Conservation (phyloP, 2,888 invertebrate genomes). For the Eucera pruinosa region DNA sequence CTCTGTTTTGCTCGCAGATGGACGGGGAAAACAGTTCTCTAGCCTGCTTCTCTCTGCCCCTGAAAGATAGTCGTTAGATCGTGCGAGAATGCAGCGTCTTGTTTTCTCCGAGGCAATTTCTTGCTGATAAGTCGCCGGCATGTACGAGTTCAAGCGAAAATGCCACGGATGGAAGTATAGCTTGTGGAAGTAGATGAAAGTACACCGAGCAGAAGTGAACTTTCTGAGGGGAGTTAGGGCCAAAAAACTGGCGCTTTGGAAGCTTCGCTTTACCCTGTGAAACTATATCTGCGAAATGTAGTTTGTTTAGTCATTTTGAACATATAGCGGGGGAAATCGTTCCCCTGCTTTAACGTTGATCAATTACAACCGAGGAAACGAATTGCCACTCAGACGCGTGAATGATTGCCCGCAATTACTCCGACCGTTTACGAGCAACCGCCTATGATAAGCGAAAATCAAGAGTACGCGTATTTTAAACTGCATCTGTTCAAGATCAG, state of each 20-base stretch:
- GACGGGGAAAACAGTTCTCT: slow-evolving; percentile 29
- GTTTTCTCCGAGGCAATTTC: slow-evolving; percentile 72
- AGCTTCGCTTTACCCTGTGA: no score
- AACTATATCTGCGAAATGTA: slow-evolving; percentile 12
- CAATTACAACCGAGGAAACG: slow-evolving; percentile 26
- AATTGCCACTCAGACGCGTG: slow-evolving; percentile 34
- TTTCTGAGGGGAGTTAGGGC: no score
- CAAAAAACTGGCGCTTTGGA: no score
- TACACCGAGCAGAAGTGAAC: no score
- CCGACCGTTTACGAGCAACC: slow-evolving; percentile 30
- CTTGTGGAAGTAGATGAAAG: no score
- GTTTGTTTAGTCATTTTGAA: neutral
- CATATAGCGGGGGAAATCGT: slow-evolving; percentile 5
- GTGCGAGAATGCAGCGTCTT: slow-evolving; percentile 77
- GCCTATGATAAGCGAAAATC: slow-evolving; percentile 41
- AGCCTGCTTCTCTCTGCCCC: slow-evolving; percentile 28
- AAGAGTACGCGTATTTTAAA: slow-evolving; percentile 4
- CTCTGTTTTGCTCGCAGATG: slow-evolving; percentile 27
- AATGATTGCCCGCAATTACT: slow-evolving; percentile 56
- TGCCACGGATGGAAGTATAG: slow-evolving; percentile 8
- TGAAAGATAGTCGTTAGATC: slow-evolving; percentile 72
- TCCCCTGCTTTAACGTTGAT: slow-evolving; percentile 1
- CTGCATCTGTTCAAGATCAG: neutral
- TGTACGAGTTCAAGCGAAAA: slow-evolving; percentile 39
- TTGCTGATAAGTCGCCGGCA: slow-evolving; percentile 68